Percentiles rank a stretch among this genome's conserved stretches.
These are phyloP conservation scores for Pardalotus punctatus DNA, from an alignment of 2,113 vertebrate species.

Conservation along the genomic window DNA sequence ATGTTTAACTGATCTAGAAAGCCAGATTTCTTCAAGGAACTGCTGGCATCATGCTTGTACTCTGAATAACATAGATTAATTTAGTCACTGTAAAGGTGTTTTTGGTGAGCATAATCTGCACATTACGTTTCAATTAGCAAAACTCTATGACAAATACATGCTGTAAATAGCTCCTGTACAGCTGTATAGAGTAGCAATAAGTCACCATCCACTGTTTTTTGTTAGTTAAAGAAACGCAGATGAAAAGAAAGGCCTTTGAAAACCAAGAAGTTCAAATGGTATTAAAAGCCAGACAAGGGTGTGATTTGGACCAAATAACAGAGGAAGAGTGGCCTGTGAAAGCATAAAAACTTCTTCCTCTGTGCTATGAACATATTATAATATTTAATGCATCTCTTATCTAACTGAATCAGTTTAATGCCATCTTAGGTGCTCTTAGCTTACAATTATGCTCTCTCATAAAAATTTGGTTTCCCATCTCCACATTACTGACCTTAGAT, in stretches of 20 bases:
- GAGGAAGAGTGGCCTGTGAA: background rate
- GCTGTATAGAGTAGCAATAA: background rate
- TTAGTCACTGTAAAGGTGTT: background rate
- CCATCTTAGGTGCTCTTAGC: background rate
- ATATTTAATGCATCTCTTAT: background rate
- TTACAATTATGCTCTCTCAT: background rate
- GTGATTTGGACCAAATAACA: background rate
- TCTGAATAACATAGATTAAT: background rate
- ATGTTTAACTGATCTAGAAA: background rate
- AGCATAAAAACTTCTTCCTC: background rate
- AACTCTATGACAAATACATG: background rate
- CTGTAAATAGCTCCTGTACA: background rate
- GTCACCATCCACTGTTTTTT: background rate
- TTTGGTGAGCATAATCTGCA: background rate
- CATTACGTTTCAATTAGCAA: background rate
- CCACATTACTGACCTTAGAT: background rate
- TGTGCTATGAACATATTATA: background rate
- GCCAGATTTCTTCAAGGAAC: background rate
- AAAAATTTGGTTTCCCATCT: conserved; percentile 18
- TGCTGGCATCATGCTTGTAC: background rate
- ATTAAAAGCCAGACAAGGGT: background rate
- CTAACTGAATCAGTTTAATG: background rate
- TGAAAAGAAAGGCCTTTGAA: background rate
- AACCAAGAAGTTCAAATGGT: background rate
- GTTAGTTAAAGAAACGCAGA: background rate